Base-by-base conservation (phyloP, 2,113 vertebrate species). In the Calidris pugnax region DNA sequence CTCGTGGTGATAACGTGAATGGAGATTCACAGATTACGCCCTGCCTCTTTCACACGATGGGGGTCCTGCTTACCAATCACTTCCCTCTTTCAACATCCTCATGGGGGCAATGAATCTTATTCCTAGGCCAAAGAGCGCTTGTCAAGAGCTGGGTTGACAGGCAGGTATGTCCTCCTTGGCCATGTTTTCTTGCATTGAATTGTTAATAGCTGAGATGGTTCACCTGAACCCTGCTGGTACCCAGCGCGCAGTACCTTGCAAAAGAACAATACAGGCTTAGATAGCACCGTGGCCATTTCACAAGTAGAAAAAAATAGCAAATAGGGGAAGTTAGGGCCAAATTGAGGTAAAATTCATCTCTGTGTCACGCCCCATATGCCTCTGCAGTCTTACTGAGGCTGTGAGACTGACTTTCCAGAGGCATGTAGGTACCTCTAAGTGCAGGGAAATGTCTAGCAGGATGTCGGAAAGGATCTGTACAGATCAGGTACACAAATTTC, bases 11-110 rank as follows among this genome's bases (percentile, higher is more conserved):
- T 95, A 87, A 93, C 91, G 59, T 66, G 85, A 97, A 89, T 88
- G 86, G 89, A 98, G 98, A 98, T 98, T 50, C 72, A 26, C 79
- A 98, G 98, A 98, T 98, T 98, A 96, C 20, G 1, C 73, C 26
- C 62, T 81, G 75, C 82, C 89, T 95, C 83, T 74, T 78, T 79
- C 87, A 79, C 7, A 1, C 4, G 0, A 35, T 48, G 83, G 68
- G 92, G 94, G 90, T 97, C 96, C 96, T 97, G 97, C 97, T 97
- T 93, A 95, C 96, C 57, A 11, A 95, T 97, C 87, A 63, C 96
- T 91, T 88, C 87, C 91, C 85, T 97, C 97, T 98, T 98, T 98
- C 98, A 97, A 96, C 98, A 94, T 97, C 92, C 95, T 92, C 85
- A 63, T 30, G 39, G 95, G 96, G 85, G 89, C 96, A 85, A 96